These are phyloP conservation scores for Gopherus flavomarginatus DNA, from an alignment of 2,113 vertebrate genomes.

Conservation along the genomic window DNA sequence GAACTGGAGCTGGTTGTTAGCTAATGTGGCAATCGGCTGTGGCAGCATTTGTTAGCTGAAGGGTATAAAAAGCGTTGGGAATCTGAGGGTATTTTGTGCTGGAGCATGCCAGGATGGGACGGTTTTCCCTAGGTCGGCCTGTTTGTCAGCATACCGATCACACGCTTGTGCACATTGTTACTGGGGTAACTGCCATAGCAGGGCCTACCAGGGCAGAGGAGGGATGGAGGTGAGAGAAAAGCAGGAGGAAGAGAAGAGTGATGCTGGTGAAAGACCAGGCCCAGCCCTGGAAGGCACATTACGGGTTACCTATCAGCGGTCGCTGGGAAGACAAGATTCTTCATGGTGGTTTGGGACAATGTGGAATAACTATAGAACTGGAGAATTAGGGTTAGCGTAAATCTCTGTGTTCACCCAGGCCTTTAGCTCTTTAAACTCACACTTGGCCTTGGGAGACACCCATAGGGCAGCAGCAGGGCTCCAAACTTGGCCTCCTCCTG, in stretches of 20 bases:
- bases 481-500: too few relatives aligned
- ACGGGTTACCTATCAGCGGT: not conserved
- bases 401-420: not conserved
- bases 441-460: too few relatives aligned
- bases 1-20: too few relatives aligned
- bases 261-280: too few relatives aligned
- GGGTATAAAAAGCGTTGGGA: not conserved
- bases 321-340: not conserved
- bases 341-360: too few relatives aligned
- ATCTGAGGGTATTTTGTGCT: not conserved
- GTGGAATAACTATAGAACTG: not conserved
- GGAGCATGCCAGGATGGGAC: not conserved
- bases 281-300: too few relatives aligned
- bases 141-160: too few relatives aligned
- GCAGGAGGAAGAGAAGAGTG: not conserved
- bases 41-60: not conserved
- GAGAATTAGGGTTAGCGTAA: not conserved
- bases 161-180: too few relatives aligned
- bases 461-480: too few relatives aligned
- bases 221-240: not conserved
- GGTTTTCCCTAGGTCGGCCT: not conserved
- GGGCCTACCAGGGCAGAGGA: not conserved
- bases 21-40: too few relatives aligned
- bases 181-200: slow-evolving; percentile 28
- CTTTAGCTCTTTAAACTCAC: too few relatives aligned